These are phyloP conservation scores for Astyanax mexicanus DNA, from an alignment of 2,797 vertebrate species.

Conservation along the genomic window DNA sequence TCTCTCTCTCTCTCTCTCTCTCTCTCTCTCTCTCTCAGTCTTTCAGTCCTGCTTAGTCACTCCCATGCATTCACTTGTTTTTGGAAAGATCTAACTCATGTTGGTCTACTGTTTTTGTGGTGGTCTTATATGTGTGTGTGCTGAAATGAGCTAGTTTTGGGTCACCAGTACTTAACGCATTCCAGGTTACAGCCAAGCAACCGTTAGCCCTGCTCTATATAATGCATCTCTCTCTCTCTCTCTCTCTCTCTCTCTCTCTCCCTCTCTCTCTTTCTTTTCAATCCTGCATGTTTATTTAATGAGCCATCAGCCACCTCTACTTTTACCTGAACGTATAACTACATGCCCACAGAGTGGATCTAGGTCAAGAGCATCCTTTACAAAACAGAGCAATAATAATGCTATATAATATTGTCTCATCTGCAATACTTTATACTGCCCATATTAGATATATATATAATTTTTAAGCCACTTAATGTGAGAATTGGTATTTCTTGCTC, in stretches of 20 bases:
- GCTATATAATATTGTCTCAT: too few relatives aligned
- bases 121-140: constrained; percentile 1
- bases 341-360: background rate
- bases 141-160: too few relatives aligned
- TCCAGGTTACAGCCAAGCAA: background rate
- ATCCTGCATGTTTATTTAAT: constrained; percentile 47
- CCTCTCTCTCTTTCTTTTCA: background rate
- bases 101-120: background rate
- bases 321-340: constrained; percentile 8
- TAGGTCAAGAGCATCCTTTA: background rate
- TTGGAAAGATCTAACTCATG: constrained; percentile 4
- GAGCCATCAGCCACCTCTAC: constrained; percentile 21
- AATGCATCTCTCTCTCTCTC: background rate
- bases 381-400: too few relatives aligned
- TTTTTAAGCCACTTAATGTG: too few relatives aligned
- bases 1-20: background rate
- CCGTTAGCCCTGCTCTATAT: background rate
- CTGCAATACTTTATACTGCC: too few relatives aligned
- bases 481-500: too few relatives aligned
- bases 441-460: too few relatives aligned
- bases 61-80: too few relatives aligned
- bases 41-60: too few relatives aligned
- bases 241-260: background rate
- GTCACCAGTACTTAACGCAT: background rate
- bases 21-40: background rate